Base-by-base conservation (phyloP, 2,113 vertebrate species). In the Argyrosomus japonicus region DNA sequence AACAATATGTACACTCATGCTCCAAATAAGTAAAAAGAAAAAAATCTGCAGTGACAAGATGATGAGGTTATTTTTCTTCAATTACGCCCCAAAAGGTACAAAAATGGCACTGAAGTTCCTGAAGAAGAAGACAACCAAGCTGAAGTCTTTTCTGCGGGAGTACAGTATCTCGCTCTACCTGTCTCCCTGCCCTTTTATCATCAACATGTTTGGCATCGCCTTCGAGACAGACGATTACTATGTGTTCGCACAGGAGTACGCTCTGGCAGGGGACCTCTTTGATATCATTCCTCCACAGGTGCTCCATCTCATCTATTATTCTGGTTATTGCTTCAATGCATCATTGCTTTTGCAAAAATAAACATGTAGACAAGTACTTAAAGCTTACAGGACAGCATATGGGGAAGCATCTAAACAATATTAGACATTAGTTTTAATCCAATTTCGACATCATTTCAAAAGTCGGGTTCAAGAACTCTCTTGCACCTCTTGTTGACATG, bases 231-330 rank as follows among this genome's bases (percentile, higher is more conserved):
- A 96, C 18, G 96, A 97, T 6, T 95, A 95, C 88, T 97, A 96
- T 14, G 95, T 96, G 54, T 97, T 97, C 45, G 96, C 96, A 1
- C 96, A 97, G 91, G 96, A 97, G 89, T 97, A 96, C 8, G 96
- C 96, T 1, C 90, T 96, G 29, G 96, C 96, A 0, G 96, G 96
- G 5, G 96, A 97, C 81, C 95, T 97, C 48, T 97, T 97, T 27
- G 96, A 97, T 68, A 97, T 97, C 81, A 97, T 97, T 84, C 96
- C 96, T 29, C 96, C 96, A n/a, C 96, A 97, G 96, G 96, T 97
- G 50, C 71, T 3, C 15, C 32, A 10, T 11, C 19, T 0, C 23
- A 19, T 5, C 50, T 7, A 2, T 40, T n/a, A 5, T 57, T 77
- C 18, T 43, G 6, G 7, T 62, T 25, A 12, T 17, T 65, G 17